These are phyloP conservation scores for Trachymyrmex cornetzi DNA, from an alignment of 1,140 invertebrate species.

Conservation along the genomic window DNA sequence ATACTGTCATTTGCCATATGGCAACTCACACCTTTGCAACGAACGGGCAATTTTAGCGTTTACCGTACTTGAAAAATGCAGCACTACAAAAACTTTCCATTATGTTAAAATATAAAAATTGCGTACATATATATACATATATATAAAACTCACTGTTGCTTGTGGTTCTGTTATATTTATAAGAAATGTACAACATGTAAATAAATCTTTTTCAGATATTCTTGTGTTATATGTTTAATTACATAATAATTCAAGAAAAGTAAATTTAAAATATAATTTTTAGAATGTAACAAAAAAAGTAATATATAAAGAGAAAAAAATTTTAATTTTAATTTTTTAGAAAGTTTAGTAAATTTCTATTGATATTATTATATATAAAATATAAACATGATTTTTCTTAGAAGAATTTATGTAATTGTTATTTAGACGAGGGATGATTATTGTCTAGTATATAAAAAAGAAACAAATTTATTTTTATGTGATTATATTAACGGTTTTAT, in stretches of 20 bases:
- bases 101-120: conserved; percentile 43
- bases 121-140: background rate
- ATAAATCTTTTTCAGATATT: conserved; percentile 53
- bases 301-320: background rate
- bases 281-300: conserved; percentile 33
- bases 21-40: conserved; percentile 9
- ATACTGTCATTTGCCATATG: conserved; percentile 14
- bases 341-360: conserved; percentile 25
- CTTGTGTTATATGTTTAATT: conserved; percentile 28
- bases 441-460: conserved; percentile 24
- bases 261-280: conserved; percentile 45
- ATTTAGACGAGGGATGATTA: background rate
- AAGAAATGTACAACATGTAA: conserved; percentile 45
- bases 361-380: conserved; percentile 18
- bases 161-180: conserved; percentile 42
- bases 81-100: conserved; percentile 16
- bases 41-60: conserved; percentile 25
- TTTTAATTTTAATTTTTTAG: background rate
- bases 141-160: conserved; percentile 19
- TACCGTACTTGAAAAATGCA: background rate
- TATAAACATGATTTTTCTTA: conserved; percentile 31
- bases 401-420: conserved; percentile 41
- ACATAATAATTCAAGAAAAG: conserved; percentile 1
- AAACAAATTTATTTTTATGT: conserved; percentile 28
- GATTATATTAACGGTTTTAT: conserved; percentile 34